Conservation (phyloP, 2,113 vertebrate genomes). For the Phrynosoma blainvillii region DNA sequence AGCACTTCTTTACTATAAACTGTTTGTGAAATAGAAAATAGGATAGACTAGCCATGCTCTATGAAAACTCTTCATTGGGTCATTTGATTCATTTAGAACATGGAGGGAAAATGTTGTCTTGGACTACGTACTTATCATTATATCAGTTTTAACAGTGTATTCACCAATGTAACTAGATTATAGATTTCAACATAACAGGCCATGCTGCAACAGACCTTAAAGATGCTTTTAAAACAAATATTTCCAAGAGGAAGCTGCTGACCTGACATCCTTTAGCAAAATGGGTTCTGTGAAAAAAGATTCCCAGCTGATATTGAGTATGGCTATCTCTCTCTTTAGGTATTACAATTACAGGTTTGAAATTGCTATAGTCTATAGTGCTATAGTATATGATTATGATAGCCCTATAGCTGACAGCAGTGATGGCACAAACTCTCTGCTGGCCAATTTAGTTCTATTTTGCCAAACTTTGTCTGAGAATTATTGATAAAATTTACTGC, state of each 20-base stretch:
- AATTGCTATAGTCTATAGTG: neutral
- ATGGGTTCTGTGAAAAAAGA: neutral
- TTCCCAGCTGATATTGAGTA: neutral
- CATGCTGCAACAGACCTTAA: neutral
- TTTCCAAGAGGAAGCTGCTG: too few species aligned
- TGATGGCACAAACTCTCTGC: neutral
- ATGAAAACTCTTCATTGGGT: neutral
- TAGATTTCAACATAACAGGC: neutral
- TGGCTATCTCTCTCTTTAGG: neutral
- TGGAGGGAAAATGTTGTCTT: neutral
- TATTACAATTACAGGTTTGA: neutral
- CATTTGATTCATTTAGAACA: neutral
- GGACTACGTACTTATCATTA: neutral
- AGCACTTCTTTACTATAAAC: neutral
- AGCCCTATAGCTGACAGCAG: neutral
- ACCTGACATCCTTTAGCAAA: neutral
- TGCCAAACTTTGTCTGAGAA: neutral
- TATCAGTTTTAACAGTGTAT: neutral
- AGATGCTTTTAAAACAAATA: too few species aligned
- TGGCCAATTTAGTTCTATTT: neutral
- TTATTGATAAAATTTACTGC: neutral
- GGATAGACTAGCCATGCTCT: neutral
- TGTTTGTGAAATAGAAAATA: slow-evolving; percentile 1
- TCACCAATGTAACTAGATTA: neutral
- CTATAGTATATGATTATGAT: too few species aligned